Evolutionary conservation across 1,140 invertebrate species (phyloP), one percentile per base, ranked within the genome.

Genomic region (Aphidius ervi): DNA sequence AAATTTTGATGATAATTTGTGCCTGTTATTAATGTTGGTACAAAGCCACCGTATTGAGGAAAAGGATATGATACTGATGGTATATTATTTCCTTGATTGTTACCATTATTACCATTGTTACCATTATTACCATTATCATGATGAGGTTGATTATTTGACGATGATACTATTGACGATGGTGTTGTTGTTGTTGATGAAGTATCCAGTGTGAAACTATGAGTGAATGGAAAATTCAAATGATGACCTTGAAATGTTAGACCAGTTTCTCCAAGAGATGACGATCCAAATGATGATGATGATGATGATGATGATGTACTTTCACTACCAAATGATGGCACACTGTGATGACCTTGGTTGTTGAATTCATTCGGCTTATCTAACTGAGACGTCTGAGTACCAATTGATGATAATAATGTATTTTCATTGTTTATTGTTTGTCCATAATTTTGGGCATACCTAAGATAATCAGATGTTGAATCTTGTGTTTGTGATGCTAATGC

Each of bases 391-490:
- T 63, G 63, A 39, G 59, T 60, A 41, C 46, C 58, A 5, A 69
- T 43, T 9, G 66, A 61, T 42, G 65, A 61, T 52, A 72, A 58
- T 68, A 72, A 58, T 68, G 53, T 37, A 67, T 65, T 47, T 72
- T 67, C 58, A 62, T 67, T 45, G 67, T 62, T 5, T 65, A 46
- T 49, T 69, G 72, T 43, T 41, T 64, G 55, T 43, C 59, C 65
- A 41, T 71, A 65, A 62, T 69, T 74, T 55, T 75, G 65, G 37
- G 58, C 64, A 58, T 71, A 71, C 59, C 70, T 72, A 7, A 57
- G 23, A 59, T n/a, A 50, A 43, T 16, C 70, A 10, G 20, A 57
- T 66, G 56, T 69, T 67, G 5, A 62, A 9, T 71, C 67, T 45
- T 63, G 67, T 31, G 23, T 4, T 16, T 8, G 9, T 43, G 47